phyloP scores from a whole-genome alignment of 2,113 vertebrate species.

The Oreotrochilus melanogaster region DNA sequence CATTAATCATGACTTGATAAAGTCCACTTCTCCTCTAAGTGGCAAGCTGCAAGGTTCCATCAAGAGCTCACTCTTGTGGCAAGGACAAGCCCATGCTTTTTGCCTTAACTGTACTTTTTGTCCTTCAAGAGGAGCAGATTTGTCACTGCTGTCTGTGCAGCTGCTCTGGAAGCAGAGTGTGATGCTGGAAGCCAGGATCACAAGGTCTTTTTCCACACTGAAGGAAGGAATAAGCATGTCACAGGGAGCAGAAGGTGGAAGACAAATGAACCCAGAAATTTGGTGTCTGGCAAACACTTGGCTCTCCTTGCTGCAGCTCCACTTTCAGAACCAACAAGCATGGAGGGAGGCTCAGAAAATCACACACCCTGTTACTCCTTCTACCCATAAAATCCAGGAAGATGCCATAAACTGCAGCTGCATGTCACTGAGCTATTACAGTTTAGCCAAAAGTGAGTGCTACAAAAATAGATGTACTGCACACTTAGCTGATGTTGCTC shows the following conservation, averaged over 20 bases:
- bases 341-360: not conserved
- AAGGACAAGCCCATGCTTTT: not conserved
- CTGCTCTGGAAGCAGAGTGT: conserved; percentile 36
- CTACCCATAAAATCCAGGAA: not conserved
- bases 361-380: not conserved
- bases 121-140: not conserved
- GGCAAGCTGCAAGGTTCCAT: not conserved
- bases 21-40: not conserved
- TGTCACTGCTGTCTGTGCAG: conserved; percentile 14
- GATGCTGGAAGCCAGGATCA: conserved; percentile 42
- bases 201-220: conserved; percentile 36
- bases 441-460: not conserved
- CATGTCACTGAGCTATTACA: not conserved
- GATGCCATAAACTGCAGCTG: conserved; percentile 2
- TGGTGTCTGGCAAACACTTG: not conserved
- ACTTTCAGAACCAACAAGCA: not conserved
- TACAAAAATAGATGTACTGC: not conserved
- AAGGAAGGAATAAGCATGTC: conserved; percentile 65
- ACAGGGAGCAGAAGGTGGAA: conserved; percentile 16
- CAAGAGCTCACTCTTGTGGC: not conserved
- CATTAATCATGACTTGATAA: not conserved
- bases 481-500: not conserved
- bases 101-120: not conserved
- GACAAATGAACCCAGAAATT: conserved; percentile 46
- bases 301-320: not conserved